A percentile compares a stretch with the other conserved stretches of the same genome.
These are phyloP conservation scores for Cancer borealis DNA, from an alignment of 2,888 invertebrate species.

Conservation along the genomic window DNA sequence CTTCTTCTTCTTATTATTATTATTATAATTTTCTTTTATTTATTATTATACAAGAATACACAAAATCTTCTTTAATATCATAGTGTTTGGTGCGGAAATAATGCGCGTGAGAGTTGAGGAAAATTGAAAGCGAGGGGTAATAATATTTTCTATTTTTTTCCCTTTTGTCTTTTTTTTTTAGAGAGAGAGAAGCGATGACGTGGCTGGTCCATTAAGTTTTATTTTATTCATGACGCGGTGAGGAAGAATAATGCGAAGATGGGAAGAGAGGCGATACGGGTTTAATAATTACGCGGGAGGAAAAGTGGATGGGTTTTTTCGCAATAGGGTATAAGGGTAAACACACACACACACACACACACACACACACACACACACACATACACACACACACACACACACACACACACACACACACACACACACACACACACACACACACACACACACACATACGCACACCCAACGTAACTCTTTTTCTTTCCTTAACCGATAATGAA, in stretches of 20 bases:
- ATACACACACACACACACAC: slow-evolving; percentile 11
- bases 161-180: too few relatives aligned
- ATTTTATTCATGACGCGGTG: slow-evolving; percentile 1
- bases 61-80: neutral
- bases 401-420: neutral
- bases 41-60: neutral
- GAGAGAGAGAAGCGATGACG: neutral
- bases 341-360: neutral
- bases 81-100: neutral
- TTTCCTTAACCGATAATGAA: neutral
- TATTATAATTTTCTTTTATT: neutral
- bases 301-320: neutral
- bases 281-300: neutral
- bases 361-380: slow-evolving; percentile 20
- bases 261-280: neutral
- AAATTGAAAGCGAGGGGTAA: neutral
- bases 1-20: neutral
- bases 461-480: neutral
- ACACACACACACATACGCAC: neutral
- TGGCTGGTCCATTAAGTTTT: neutral
- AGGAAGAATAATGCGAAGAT: neutral
- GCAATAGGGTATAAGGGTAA: too few relatives aligned
- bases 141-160: neutral
- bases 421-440: neutral
- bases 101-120: neutral